A percentile compares a stretch with the other conserved stretches of the same genome.
Conservation (phyloP, 2,113 vertebrate genomes). For the Clarias gariepinus region DNA sequence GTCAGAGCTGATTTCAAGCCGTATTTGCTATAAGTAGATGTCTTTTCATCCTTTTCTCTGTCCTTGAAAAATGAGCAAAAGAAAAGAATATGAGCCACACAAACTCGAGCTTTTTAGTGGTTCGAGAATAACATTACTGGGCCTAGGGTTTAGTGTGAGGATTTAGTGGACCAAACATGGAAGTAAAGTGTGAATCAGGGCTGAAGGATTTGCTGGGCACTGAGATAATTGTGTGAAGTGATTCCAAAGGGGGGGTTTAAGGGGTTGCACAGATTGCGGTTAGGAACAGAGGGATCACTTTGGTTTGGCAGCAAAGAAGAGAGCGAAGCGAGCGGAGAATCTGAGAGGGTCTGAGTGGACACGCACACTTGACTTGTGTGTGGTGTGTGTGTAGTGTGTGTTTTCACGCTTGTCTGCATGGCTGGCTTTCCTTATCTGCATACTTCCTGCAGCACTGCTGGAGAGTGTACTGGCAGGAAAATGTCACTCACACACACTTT, state of each 20-base stretch:
- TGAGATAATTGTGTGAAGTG: conserved; percentile 20
- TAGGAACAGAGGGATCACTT: conserved; percentile 35
- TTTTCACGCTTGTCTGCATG: conserved; percentile 34
- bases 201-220: conserved; percentile 36
- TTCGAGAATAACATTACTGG: conserved; percentile 14
- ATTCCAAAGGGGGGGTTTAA: conserved; percentile 42
- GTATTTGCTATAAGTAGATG: conserved; percentile 15
- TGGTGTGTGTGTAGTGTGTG: conserved; percentile 12
- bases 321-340: not conserved
- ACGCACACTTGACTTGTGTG: conserved; percentile 26
- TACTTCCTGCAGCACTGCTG: conserved; percentile 38
- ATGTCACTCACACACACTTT: conserved; percentile 34
- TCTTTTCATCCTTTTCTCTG: not conserved
- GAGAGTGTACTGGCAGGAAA: conserved; percentile 29
- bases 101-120: not conserved
- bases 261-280: conserved; percentile 34
- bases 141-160: conserved; percentile 3
- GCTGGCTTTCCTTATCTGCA: conserved; percentile 37
- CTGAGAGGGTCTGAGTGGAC: conserved; percentile 26
- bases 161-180: conserved; percentile 36
- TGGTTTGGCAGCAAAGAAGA: conserved; percentile 33
- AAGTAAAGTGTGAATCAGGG: conserved; percentile 14
- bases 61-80: conserved; percentile 9
- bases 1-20: not conserved
- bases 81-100: not conserved